Evolutionary conservation across 2,113 vertebrate species (phyloP).

Genomic region (Lophura nycthemera): DNA sequence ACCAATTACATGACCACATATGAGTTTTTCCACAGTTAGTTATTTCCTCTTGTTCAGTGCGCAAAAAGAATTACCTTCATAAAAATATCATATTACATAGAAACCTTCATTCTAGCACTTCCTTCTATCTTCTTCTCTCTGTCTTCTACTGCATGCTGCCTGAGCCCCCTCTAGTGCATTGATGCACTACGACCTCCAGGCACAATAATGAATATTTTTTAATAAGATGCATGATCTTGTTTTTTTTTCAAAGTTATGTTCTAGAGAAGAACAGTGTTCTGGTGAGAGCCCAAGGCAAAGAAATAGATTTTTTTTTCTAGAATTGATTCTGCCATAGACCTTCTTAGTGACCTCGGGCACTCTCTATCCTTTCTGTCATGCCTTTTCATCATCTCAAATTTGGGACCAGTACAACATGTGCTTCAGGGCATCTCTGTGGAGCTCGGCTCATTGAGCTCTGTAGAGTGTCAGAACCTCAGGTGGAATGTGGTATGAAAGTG

Average conservation of each 20-base stretch:
- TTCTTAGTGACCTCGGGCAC: constrained; percentile 5
- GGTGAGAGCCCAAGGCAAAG: constrained; percentile 2
- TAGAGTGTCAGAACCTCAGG: not conserved
- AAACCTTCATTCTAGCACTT: not conserved
- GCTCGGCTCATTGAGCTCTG: not conserved
- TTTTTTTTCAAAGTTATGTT: not conserved
- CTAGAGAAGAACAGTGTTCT: not conserved
- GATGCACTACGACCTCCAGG: not conserved
- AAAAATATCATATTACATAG: not conserved
- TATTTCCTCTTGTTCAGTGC: not conserved
- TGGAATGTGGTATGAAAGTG: not conserved
- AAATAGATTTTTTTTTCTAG: not conserved
- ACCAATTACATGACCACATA: not conserved
- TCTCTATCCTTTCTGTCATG: constrained; percentile 41
- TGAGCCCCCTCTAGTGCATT: not conserved
- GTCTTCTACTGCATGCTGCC: not conserved
- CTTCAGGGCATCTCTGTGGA: constrained; percentile 9
- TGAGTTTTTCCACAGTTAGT: not conserved
- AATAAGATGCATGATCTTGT: not conserved
- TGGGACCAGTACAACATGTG: not conserved
- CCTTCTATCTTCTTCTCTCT: not conserved
- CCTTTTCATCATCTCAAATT: constrained; percentile 23
- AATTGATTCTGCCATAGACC: not conserved
- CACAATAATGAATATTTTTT: not conserved
- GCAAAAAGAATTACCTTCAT: not conserved